phyloP scores from a whole-genome alignment of 2,888 invertebrate genomes.

The Heliconius sara region DNA sequence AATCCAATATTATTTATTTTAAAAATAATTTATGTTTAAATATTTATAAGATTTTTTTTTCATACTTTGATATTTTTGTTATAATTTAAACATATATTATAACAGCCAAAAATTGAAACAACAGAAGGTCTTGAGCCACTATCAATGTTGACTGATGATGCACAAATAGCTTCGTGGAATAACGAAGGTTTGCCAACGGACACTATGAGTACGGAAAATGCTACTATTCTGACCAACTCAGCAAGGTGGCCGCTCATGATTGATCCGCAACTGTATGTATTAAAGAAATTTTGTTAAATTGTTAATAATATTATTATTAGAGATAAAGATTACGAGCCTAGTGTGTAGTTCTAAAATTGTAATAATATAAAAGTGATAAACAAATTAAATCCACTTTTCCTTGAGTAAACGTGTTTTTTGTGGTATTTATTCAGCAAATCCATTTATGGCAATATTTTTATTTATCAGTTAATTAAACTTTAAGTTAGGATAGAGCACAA shows the following conservation, averaged over 20 bases:
- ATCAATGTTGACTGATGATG: constrained; percentile 94
- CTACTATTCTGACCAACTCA: constrained; percentile 94
- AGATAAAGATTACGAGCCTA: too few relatives aligned
- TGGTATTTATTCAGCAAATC: too few relatives aligned
- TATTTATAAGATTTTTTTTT: not conserved
- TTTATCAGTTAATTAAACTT: too few relatives aligned
- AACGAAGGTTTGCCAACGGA: constrained; percentile 97
- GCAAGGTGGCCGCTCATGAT: constrained; percentile 97
- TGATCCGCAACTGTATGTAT: constrained; percentile 91
- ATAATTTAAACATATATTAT: not conserved
- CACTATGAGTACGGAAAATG: constrained; percentile 97
- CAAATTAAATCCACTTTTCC: too few relatives aligned
- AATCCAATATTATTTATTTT: not conserved
- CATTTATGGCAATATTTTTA: too few relatives aligned
- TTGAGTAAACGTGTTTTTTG: too few relatives aligned
- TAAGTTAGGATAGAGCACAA: too few relatives aligned
- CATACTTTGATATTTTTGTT: not conserved
- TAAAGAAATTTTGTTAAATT: not conserved
- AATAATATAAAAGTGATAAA: too few relatives aligned
- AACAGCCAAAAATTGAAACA: constrained; percentile 89
- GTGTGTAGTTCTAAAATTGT: too few relatives aligned
- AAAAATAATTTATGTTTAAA: not conserved
- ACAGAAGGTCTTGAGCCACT: constrained; percentile 92
- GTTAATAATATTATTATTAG: too few relatives aligned
- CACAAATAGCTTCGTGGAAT: constrained; percentile 96